Evolutionary conservation across 2,113 vertebrate species (phyloP), one percentile per base, ranked within the genome.

Genomic region (Dermatemys mawii): DNA sequence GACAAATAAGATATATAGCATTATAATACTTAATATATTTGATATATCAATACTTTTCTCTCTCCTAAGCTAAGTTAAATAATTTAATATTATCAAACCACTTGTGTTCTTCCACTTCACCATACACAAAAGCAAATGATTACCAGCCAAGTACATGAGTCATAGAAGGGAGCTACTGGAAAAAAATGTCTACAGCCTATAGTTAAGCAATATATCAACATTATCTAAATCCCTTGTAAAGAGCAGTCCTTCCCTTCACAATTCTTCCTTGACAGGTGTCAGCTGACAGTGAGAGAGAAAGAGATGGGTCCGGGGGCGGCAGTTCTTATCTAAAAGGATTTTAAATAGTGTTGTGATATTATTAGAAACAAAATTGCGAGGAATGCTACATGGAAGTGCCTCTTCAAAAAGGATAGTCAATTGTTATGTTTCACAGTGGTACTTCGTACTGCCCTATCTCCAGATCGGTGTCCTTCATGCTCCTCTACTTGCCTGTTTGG

Each of bases 331-430:
- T 96, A 93, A 96, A 95, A 97, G 95, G 95, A 91, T 96, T 97
- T 97, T 78, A 96, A 97, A 97, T 96, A 94, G 93, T 89, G 88
- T 86, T 97, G 94, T 96, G 96, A 95, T 96, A 95, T 96, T 94
- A 94, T 94, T 96, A 90, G 93, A 96, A 93, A 96, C 21, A 85
- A 97, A 97, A 96, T 95, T 92, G 90, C 97, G 89, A 94, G 92
- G 95, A 93, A 81, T 16, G 32, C 46, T 92, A 73, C 63, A 92
- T 94, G 89, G 84, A 88, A 35, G 88, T 94, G 88, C 91, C 60
- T 96, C 86, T 96, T 94, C 83, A 96, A 93, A 67, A 63, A 95
- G 83, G 57, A 88, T 87, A 54, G 91, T 87, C 81, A 94, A 87
- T 93, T 89, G 35, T 51, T 86, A 49, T 44, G 84, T 89, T 92